Percentiles rank a stretch among this genome's conserved stretches.
phyloP scores from a whole-genome alignment of 1,140 invertebrate genomes.

The Latrodectus geometricus region DNA sequence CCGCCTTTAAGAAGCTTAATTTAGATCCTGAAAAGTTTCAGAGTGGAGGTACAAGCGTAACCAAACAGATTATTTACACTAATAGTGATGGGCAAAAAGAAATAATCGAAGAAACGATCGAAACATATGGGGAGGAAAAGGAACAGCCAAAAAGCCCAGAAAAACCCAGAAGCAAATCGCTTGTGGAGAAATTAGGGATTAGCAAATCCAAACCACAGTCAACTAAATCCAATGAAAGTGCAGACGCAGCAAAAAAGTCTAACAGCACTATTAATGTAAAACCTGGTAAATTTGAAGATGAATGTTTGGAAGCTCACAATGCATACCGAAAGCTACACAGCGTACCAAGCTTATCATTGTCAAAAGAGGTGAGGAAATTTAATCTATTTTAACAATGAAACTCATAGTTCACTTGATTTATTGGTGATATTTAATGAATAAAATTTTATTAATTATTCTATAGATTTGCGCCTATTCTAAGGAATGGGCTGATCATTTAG shows the following conservation, averaged over 20 bases:
- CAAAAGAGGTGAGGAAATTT: conserved; percentile 75
- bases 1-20: conserved; percentile 34
- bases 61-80: conserved; percentile 41
- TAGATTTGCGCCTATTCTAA: conserved; percentile 79
- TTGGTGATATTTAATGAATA: too few relatives aligned
- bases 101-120: conserved; percentile 41
- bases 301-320: conserved; percentile 80
- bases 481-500: conserved; percentile 84
- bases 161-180: not conserved
- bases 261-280: not conserved
- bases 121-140: conserved; percentile 5
- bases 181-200: not conserved
- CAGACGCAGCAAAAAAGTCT: not conserved
- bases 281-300: conserved; percentile 72
- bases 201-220: not conserved
- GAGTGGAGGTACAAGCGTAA: conserved; percentile 25
- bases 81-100: conserved; percentile 19
- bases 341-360: conserved; percentile 77
- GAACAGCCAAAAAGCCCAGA: not conserved
- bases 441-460: too few relatives aligned
- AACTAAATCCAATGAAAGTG: not conserved
- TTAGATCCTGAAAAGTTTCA: conserved; percentile 43
- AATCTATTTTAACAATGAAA: not conserved
- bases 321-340: conserved; percentile 81
- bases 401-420: too few relatives aligned